Conservation (phyloP, 2,797 vertebrate genomes). For the Anniella stebbinsi region DNA sequence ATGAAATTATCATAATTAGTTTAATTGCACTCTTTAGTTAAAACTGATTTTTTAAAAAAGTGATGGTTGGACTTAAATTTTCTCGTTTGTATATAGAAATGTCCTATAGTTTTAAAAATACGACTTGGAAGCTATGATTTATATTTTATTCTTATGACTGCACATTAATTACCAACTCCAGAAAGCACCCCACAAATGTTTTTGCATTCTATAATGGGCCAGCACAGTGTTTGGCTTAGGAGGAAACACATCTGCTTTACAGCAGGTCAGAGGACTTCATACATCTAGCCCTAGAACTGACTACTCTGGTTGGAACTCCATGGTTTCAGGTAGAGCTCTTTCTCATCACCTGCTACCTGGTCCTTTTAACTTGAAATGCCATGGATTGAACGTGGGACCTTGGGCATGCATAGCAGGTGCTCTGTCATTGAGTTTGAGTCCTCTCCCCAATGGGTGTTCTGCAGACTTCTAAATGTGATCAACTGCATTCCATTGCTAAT, state of each 20-base stretch:
- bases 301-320: too few relatives aligned
- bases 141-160: not conserved
- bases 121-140: constrained; percentile 34
- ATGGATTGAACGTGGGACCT: not conserved
- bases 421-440: too few relatives aligned
- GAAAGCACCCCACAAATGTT: not conserved
- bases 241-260: too few relatives aligned
- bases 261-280: too few relatives aligned
- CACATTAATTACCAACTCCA: not conserved
- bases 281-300: too few relatives aligned
- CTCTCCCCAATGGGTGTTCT: not conserved
- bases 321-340: too few relatives aligned
- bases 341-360: too few relatives aligned
- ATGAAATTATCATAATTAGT: constrained; percentile 45
- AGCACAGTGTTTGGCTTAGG: too few relatives aligned
- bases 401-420: too few relatives aligned
- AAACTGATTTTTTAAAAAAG: constrained; percentile 20
- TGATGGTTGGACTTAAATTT: constrained; percentile 17
- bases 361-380: not conserved
- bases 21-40: constrained; percentile 52
- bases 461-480: not conserved
- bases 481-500: not conserved
- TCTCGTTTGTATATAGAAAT: constrained; percentile 33
- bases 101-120: not conserved
- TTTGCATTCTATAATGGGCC: not conserved